Evolutionary conservation across 2,888 invertebrate species (phyloP).

Genomic region (Helleia helle): DNA sequence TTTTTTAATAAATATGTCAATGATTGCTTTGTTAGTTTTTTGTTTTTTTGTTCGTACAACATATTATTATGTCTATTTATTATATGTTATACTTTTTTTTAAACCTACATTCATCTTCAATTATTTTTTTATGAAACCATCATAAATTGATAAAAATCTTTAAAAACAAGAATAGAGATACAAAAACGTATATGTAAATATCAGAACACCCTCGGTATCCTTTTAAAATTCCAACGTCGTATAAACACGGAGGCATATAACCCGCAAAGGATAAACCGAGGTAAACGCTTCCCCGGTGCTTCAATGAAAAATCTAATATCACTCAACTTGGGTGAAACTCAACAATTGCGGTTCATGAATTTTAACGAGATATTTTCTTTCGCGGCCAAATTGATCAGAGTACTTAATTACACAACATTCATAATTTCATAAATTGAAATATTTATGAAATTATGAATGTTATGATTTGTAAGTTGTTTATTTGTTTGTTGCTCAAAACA

Average conservation of each 20-base stretch:
- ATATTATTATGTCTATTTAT: no score
- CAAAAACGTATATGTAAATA: conserved; percentile 5
- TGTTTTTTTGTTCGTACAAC: no score
- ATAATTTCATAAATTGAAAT: conserved; percentile 15
- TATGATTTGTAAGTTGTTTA: no score
- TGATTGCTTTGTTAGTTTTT: no score
- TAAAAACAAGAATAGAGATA: not conserved
- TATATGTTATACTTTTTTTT: no score
- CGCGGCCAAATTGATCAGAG: conserved; percentile 34
- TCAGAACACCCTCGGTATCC: not conserved
- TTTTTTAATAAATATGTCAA: no score
- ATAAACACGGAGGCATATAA: conserved; percentile 16
- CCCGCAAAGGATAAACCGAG: conserved; percentile 15
- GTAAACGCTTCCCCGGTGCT: conserved; percentile 12
- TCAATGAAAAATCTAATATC: conserved; percentile 48
- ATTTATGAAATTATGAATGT: no score
- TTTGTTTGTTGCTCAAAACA: no score
- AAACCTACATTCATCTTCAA: no score
- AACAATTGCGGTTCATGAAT: conserved; percentile 60
- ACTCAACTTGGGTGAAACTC: conserved; percentile 41
- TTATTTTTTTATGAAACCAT: not conserved
- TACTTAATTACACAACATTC: conserved; percentile 35
- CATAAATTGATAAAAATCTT: not conserved
- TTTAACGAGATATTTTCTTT: conserved; percentile 59
- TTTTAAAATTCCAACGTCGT: conserved; percentile 14